Conservation (phyloP, 2,888 invertebrate genomes). For the Lampropteryx suffumata region DNA sequence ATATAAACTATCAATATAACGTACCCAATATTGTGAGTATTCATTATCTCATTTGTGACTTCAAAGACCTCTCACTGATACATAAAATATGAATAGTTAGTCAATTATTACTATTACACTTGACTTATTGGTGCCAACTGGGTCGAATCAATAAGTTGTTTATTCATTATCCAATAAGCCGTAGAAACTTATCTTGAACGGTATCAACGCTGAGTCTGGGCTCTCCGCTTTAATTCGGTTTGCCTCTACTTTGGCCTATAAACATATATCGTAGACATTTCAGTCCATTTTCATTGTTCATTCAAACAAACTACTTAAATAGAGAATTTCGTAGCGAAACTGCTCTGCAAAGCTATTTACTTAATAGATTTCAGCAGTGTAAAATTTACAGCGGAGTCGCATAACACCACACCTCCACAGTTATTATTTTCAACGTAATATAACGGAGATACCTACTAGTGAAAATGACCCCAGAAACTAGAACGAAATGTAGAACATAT, state of each 20-base stretch:
- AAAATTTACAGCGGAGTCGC: constrained; percentile 4
- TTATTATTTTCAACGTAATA: constrained; percentile 69
- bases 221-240: constrained; percentile 61
- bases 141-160: constrained; percentile 37
- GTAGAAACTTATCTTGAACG: constrained; percentile 49
- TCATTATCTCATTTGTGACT: constrained; percentile 12
- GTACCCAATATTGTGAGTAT: neutral
- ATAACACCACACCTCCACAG: constrained; percentile 34
- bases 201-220: constrained; percentile 59
- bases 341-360: neutral
- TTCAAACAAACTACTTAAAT: no score
- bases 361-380: constrained; percentile 16
- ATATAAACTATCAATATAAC: neutral
- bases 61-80: constrained; percentile 23
- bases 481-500: constrained; percentile 64
- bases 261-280: constrained; percentile 71
- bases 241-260: constrained; percentile 69
- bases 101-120: constrained; percentile 34
- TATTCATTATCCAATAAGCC: constrained; percentile 29
- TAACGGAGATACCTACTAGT: constrained; percentile 58
- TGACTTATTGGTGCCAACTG: constrained; percentile 29
- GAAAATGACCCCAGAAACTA: constrained; percentile 67
- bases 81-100: constrained; percentile 10
- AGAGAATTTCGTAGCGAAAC: constrained; percentile 3
- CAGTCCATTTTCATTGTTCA: constrained; percentile 44